Base-by-base conservation (phyloP, 2,888 invertebrate species). In the Myathropa florea region DNA sequence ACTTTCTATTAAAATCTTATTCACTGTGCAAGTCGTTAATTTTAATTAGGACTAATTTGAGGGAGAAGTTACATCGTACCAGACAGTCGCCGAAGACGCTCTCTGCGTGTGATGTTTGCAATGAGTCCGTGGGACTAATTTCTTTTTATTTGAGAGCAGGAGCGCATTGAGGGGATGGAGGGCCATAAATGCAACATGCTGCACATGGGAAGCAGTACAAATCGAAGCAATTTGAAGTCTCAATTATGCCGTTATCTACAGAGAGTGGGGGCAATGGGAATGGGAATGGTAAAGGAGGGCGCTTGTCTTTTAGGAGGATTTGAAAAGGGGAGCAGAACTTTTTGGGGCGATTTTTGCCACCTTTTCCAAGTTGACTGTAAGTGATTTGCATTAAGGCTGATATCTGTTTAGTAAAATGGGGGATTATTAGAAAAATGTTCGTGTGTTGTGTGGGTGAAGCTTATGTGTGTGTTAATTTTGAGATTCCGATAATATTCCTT, bases 21-120 rank as follows among this genome's bases (percentile, higher is more conserved):
- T 57, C 75, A 64, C 81, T 36, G 55, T 57, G 75, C 70, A 75
- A 70, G 68, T 81, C 85, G 82, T 85, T 85, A 64, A 82, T 85
- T 73, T 82, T 82, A 81, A 85, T 85, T 85, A 85, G 46, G 72
- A 85, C 77, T 77, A 65, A 83, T 83, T 83, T 59, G 26, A 53
- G 71, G 64, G 75, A 57, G 70, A 81, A 67, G 76, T 63, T 72
- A 72, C 65, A 67, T 75, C 26, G 71, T 53, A 63, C 63, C 14
- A 65, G 59, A 65, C 30, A 61, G 60, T 30, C 75, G 53, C 57
- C 23, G 55, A 36, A 12, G 36, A 53, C 21, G 55, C 36, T 70
- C 68, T 9, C 59, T 70, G 75, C 64, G 70, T 71, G 80, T 65
- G 75, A 76, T 73, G 53, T 73, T 70, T 36, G 53, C 59, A 79